A percentile compares a stretch with the other conserved stretches of the same genome.
These are phyloP conservation scores for Lagocephalus sceleratus DNA, from an alignment of 2,797 vertebrate genomes.

Conservation along the genomic window DNA sequence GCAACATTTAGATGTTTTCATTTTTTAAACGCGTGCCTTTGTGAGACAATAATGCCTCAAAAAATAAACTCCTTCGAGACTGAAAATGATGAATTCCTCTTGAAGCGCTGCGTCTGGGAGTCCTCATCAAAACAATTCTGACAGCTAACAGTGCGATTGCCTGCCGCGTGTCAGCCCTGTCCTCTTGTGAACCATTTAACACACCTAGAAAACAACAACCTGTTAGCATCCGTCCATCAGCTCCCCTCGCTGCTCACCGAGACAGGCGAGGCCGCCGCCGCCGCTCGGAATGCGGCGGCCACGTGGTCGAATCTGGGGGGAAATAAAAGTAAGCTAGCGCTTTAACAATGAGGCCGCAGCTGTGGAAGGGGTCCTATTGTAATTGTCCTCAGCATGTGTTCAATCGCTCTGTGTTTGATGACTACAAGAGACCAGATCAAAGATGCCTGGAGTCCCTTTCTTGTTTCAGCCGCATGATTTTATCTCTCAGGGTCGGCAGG, in stretches of 20 bases:
- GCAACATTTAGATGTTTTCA: too few species aligned
- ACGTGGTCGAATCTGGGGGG: not conserved
- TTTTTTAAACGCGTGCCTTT: too few species aligned
- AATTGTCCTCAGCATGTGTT: constrained; percentile 37
- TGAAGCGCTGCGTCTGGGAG: constrained; percentile 22
- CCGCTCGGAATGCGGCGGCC: too few species aligned
- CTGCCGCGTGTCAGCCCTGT: constrained; percentile 29
- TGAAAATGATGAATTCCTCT: constrained; percentile 13
- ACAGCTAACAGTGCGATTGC: constrained; percentile 47
- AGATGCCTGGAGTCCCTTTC: constrained; percentile 53
- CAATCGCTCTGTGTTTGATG: constrained; percentile 58
- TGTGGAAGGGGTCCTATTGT: constrained; percentile 37
- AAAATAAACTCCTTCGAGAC: constrained; percentile 1
- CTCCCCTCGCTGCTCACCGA: constrained; percentile 19
- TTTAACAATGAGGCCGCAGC: constrained; percentile 49
- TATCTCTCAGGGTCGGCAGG: constrained; percentile 39
- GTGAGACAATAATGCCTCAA: too few species aligned
- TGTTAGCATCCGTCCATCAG: constrained; percentile 46
- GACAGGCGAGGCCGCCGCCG: constrained; percentile 43
- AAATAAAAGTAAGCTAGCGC: constrained; percentile 11
- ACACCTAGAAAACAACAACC: constrained; percentile 40
- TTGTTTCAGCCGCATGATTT: constrained; percentile 46
- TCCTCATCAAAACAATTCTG: constrained; percentile 49
- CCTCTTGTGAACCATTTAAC: constrained; percentile 51
- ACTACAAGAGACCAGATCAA: constrained; percentile 62